These are phyloP conservation scores for Eueides isabella DNA, from an alignment of 1,140 invertebrate species.

Conservation along the genomic window DNA sequence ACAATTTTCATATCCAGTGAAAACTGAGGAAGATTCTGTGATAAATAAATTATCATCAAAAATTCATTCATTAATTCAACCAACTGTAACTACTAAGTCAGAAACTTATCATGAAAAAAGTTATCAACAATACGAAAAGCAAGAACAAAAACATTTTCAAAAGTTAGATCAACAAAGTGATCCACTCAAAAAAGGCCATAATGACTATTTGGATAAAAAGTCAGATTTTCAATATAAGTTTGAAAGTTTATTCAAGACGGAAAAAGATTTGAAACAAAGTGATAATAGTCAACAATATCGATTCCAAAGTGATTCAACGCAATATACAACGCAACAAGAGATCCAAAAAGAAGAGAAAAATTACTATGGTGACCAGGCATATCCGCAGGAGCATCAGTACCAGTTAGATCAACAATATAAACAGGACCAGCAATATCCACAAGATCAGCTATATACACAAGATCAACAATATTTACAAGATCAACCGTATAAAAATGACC, in stretches of 20 bases:
- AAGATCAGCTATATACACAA: conserved; percentile 77
- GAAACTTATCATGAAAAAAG: conserved; percentile 56
- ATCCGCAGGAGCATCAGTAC: conserved; percentile 35
- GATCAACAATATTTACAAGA: conserved; percentile 46
- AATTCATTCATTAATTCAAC: conserved; percentile 62
- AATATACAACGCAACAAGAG: conserved; percentile 41
- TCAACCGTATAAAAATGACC: conserved; percentile 49
- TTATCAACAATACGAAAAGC: conserved; percentile 68
- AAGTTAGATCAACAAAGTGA: conserved; percentile 53
- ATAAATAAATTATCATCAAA: conserved; percentile 65
- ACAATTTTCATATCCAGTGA: conserved; percentile 66
- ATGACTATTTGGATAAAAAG: conserved; percentile 54
- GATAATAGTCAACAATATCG: conserved; percentile 53
- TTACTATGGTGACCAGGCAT: conserved; percentile 44
- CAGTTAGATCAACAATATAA: conserved; percentile 33
- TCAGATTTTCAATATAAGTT: conserved; percentile 50
- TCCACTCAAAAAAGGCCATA: conserved; percentile 45
- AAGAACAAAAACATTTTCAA: conserved; percentile 52
- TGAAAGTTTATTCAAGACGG: conserved; percentile 50
- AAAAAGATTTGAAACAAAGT: conserved; percentile 43
- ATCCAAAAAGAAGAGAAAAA: conserved; percentile 69
- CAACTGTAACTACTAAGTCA: conserved; percentile 64
- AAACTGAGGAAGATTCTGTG: conserved; percentile 59
- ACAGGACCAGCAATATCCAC: conserved; percentile 48
- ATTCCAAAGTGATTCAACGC: conserved; percentile 41